Percentiles rank a stretch among this genome's conserved stretches.
Evolutionary conservation across 2,797 vertebrate species (phyloP).

Genomic region (Premnoplex brunnescens): DNA sequence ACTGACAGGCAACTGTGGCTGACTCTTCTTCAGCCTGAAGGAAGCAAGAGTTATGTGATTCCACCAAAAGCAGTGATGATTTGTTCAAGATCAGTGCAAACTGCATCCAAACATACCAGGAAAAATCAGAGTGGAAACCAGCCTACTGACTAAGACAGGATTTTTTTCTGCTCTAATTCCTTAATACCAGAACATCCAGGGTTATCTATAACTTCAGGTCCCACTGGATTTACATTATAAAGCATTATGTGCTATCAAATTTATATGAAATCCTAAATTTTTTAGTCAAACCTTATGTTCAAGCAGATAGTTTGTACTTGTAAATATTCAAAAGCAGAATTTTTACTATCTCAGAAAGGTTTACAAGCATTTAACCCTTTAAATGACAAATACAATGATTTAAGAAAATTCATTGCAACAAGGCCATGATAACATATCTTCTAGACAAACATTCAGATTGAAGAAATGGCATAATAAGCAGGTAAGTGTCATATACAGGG

Average conservation of each 20-base stretch:
- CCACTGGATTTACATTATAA: background rate
- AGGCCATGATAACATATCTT: background rate
- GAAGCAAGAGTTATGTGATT: background rate
- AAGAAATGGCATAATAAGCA: background rate
- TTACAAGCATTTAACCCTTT: background rate
- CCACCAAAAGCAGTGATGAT: background rate
- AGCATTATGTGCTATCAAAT: background rate
- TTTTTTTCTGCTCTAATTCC: background rate
- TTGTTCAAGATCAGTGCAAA: background rate
- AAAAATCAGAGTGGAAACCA: background rate
- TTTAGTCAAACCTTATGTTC: background rate
- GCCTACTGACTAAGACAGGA: background rate
- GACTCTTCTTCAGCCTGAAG: background rate
- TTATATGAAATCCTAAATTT: background rate
- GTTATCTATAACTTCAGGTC: background rate
- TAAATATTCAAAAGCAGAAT: background rate
- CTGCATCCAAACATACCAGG: background rate
- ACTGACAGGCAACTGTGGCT: background rate
- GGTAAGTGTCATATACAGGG: background rate
- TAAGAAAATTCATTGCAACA: background rate
- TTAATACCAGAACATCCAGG: background rate
- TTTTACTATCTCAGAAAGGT: background rate
- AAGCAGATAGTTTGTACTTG: background rate
- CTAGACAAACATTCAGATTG: background rate
- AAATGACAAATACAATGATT: background rate